phyloP scores from a whole-genome alignment of 2,797 vertebrate genomes.

The Premnoplex brunnescens region DNA sequence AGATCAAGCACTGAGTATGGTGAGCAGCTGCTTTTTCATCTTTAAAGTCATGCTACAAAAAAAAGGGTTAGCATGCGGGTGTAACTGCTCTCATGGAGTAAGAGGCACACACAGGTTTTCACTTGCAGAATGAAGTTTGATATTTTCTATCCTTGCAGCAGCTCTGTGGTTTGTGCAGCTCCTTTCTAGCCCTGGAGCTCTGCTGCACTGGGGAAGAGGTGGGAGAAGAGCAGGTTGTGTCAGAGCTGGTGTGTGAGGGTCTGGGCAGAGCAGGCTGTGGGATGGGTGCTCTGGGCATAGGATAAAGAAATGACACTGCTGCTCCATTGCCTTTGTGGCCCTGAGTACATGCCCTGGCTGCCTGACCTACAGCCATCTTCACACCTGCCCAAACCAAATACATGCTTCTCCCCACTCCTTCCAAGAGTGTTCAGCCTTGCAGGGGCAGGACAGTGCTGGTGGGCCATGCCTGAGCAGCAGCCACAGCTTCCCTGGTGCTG shows the following conservation, averaged over 20 bases:
- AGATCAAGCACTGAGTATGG: background rate
- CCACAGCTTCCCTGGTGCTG: background rate
- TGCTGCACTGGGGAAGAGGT: background rate
- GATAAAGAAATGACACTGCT: background rate
- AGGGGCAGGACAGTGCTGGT: background rate
- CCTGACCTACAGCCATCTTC: background rate
- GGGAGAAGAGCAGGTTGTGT: background rate
- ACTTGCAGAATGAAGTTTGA: background rate
- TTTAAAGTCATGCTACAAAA: background rate
- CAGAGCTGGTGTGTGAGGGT: background rate
- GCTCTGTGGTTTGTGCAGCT: background rate
- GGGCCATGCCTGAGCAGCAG: fast-evolving
- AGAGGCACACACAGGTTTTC: background rate
- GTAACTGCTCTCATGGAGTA: background rate
- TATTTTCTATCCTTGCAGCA: background rate
- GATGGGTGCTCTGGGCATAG: background rate
- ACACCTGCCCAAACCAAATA: background rate
- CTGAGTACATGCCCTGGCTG: background rate
- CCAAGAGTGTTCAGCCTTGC: background rate
- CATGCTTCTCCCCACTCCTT: fast-evolving
- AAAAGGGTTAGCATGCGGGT: constrained; percentile 10
- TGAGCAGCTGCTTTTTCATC: constrained; percentile 6
- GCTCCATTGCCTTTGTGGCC: background rate
- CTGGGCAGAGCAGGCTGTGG: background rate
- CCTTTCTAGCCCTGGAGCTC: background rate